A percentile compares a stretch with the other conserved stretches of the same genome.
Conservation (phyloP, 2,113 vertebrate genomes). For the Origma solitaria region DNA sequence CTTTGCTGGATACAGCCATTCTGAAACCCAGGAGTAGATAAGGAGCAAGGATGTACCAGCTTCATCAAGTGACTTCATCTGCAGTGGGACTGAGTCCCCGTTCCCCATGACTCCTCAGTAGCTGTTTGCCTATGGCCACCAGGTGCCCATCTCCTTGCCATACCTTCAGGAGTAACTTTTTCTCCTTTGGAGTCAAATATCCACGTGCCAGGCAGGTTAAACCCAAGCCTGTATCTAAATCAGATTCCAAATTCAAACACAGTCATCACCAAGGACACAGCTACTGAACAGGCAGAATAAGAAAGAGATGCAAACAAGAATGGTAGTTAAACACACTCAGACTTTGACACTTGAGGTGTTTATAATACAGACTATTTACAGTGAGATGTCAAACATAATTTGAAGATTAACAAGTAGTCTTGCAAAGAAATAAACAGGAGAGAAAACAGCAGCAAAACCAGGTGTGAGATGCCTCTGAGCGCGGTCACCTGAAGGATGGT, state of each 20-base stretch:
- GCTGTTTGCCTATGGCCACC: background rate
- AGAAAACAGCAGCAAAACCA: background rate
- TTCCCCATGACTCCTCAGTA: background rate
- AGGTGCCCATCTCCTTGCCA: background rate
- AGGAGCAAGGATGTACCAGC: background rate
- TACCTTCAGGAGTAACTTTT: background rate
- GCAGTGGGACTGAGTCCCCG: background rate
- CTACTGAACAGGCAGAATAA: background rate
- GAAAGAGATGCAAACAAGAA: background rate
- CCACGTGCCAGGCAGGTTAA: background rate
- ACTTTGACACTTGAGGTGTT: background rate
- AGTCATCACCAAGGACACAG: background rate
- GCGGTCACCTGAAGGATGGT: background rate
- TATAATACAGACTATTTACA: background rate
- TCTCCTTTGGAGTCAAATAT: background rate
- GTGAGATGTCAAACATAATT: background rate
- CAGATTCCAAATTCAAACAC: background rate
- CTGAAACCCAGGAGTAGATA: background rate
- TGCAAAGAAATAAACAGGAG: background rate
- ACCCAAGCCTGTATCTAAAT: background rate
- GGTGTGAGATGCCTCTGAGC: background rate
- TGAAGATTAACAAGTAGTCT: background rate
- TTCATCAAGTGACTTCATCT: background rate
- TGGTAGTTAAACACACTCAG: background rate
- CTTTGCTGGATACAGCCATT: background rate